Conservation (phyloP, 2,888 invertebrate genomes). For the Lithophane semibrunnea region DNA sequence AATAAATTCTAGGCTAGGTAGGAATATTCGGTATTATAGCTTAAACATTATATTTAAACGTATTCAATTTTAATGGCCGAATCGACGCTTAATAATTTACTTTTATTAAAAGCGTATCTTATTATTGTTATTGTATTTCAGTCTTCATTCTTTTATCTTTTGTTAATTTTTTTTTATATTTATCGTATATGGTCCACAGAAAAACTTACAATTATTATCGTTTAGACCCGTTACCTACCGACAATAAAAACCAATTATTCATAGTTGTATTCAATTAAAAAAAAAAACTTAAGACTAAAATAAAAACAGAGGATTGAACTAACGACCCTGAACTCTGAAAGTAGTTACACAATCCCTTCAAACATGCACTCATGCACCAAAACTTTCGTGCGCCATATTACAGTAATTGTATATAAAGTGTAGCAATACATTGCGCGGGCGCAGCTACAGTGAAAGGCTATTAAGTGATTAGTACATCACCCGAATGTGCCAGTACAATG, state of each 20-base stretch:
- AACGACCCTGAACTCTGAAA: slow-evolving; percentile 37
- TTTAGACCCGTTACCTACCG: background rate
- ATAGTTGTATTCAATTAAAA: no score
- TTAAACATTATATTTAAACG: background rate
- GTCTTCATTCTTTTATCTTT: no score
- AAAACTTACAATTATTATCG: background rate
- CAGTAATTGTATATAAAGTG: slow-evolving; percentile 31
- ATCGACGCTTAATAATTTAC: background rate
- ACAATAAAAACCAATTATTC: background rate
- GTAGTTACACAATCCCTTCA: background rate
- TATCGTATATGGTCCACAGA: background rate
- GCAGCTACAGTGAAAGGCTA: slow-evolving; percentile 51
- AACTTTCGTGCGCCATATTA: slow-evolving; percentile 37
- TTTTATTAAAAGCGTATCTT: background rate
- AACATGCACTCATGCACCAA: slow-evolving; percentile 1
- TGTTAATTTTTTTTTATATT: no score
- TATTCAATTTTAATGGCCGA: background rate
- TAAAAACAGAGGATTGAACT: background rate
- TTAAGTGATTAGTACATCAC: slow-evolving; percentile 52
- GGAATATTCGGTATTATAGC: background rate
- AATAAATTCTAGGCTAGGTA: slow-evolving; percentile 14
- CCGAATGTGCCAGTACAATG: slow-evolving; percentile 39
- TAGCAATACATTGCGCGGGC: slow-evolving; percentile 43
- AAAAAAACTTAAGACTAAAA: background rate
- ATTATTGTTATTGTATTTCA: background rate